phyloP scores from a whole-genome alignment of 1,140 invertebrate species.

The Nymphalis io region DNA sequence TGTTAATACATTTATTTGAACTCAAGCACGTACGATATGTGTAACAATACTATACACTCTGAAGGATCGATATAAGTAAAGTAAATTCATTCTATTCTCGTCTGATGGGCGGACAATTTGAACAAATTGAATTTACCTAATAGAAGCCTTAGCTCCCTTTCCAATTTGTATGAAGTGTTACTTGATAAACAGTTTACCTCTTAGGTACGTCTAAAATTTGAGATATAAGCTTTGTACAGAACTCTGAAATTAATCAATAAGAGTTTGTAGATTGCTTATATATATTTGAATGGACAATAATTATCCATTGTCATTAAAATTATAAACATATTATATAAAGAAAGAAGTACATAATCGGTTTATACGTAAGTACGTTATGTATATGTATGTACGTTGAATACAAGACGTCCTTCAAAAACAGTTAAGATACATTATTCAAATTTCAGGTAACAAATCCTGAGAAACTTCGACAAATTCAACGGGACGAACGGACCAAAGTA shows the following conservation, averaged over 20 bases:
- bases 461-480: slow-evolving; percentile 26
- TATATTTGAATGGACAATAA: too few species aligned
- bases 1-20: too few species aligned
- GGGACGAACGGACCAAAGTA: slow-evolving; percentile 22
- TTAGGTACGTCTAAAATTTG: too few species aligned
- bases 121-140: slow-evolving; percentile 51
- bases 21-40: slow-evolving; percentile 11
- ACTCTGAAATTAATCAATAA: slow-evolving; percentile 20
- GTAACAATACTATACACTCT: slow-evolving; percentile 28
- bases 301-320: too few species aligned
- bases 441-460: slow-evolving; percentile 27
- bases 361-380: not conserved
- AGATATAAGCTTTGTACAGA: slow-evolving; percentile 21
- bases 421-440: slow-evolving; percentile 31
- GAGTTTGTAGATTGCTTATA: too few species aligned
- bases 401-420: slow-evolving; percentile 3
- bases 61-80: slow-evolving; percentile 26
- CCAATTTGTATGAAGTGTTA: slow-evolving; percentile 45
- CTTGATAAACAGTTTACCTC: slow-evolving; percentile 38
- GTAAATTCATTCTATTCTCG: slow-evolving; percentile 38
- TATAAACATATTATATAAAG: too few species aligned
- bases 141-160: slow-evolving; percentile 38
- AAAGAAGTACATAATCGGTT: too few species aligned
- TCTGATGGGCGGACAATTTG: slow-evolving; percentile 41
- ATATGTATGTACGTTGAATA: not conserved